A percentile compares a stretch with the other conserved stretches of the same genome.
Conservation (phyloP, 2,113 vertebrate species). For the Bufo gargarizans region DNA sequence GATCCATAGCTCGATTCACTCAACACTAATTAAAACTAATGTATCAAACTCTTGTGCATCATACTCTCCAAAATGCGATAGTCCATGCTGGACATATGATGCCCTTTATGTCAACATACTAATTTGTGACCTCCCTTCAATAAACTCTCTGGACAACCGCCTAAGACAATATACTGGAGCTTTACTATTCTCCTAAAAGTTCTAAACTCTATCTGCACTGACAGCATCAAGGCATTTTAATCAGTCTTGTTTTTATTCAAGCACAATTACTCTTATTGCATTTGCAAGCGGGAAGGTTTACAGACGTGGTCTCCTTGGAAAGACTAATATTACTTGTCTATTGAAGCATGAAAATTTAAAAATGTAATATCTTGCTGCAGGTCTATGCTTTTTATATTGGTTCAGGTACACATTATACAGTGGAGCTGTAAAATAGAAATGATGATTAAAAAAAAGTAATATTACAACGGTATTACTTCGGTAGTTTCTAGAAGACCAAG, state of each 20-base stretch:
- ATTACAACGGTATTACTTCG: slow-evolving; percentile 14
- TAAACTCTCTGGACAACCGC: neutral
- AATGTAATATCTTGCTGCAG: slow-evolving; percentile 72
- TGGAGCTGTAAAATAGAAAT: slow-evolving; percentile 72
- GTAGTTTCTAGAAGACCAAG: slow-evolving; percentile 20
- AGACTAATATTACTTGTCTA: slow-evolving; percentile 70
- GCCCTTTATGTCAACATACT: neutral
- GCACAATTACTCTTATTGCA: slow-evolving; percentile 71
- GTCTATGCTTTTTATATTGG: slow-evolving; percentile 74
- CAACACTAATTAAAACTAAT: too few relatives aligned
- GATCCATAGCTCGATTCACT: too few relatives aligned
- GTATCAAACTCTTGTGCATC: too few relatives aligned
- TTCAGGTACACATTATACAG: slow-evolving; percentile 68
- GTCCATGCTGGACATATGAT: neutral
- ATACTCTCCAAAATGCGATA: too few relatives aligned
- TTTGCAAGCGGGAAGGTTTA: slow-evolving; percentile 67
- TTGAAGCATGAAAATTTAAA: slow-evolving; percentile 70
- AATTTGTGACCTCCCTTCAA: neutral
- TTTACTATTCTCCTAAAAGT: neutral
- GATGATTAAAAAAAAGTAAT: slow-evolving; percentile 55
- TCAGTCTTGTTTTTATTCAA: slow-evolving; percentile 69
- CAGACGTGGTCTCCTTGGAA: slow-evolving; percentile 65
- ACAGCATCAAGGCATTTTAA: slow-evolving; percentile 67
- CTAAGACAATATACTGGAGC: neutral
- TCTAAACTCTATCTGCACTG: slow-evolving; percentile 55